Percentiles rank a stretch among this genome's conserved stretches.
These are phyloP conservation scores for Hirtodrosophila cameraria DNA, from an alignment of 2,888 invertebrate species.

Conservation along the genomic window DNA sequence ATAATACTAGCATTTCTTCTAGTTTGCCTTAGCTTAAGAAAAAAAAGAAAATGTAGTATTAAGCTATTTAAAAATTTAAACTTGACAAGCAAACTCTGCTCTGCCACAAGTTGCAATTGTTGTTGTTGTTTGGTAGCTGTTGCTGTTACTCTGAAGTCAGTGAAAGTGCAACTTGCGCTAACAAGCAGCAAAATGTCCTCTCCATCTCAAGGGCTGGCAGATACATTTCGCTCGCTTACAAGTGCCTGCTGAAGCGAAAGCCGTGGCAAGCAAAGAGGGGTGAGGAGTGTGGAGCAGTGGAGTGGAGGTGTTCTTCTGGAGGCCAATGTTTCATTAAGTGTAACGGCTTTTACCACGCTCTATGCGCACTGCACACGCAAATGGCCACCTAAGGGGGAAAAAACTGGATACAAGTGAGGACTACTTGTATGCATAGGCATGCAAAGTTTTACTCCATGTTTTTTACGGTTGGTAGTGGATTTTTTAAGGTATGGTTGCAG, in stretches of 20 bases:
- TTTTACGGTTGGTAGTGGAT: not conserved
- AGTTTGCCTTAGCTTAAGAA: not conserved
- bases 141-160: constrained; percentile 31
- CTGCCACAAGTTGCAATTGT: constrained; percentile 6
- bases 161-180: constrained; percentile 64
- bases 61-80: constrained; percentile 1
- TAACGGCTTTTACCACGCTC: constrained; percentile 50
- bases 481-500: constrained; percentile 5
- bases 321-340: constrained; percentile 74
- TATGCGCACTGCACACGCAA: constrained; percentile 37
- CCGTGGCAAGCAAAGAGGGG: constrained; percentile 3
- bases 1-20: constrained; percentile 2
- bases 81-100: constrained; percentile 10
- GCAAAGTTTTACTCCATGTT: not conserved
- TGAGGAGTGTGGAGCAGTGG: not conserved
- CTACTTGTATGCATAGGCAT: constrained; percentile 25
- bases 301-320: constrained; percentile 42
- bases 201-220: constrained; percentile 48
- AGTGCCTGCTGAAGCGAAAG: constrained; percentile 54
- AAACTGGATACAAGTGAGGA: constrained; percentile 14
- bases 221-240: constrained; percentile 54
- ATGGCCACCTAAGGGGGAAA: constrained; percentile 25
- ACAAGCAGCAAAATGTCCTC: constrained; percentile 54
- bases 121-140: constrained; percentile 14
- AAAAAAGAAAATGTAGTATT: constrained; percentile 29